Conservation (phyloP, 2,888 invertebrate species). For the Drosophila mettleri region DNA sequence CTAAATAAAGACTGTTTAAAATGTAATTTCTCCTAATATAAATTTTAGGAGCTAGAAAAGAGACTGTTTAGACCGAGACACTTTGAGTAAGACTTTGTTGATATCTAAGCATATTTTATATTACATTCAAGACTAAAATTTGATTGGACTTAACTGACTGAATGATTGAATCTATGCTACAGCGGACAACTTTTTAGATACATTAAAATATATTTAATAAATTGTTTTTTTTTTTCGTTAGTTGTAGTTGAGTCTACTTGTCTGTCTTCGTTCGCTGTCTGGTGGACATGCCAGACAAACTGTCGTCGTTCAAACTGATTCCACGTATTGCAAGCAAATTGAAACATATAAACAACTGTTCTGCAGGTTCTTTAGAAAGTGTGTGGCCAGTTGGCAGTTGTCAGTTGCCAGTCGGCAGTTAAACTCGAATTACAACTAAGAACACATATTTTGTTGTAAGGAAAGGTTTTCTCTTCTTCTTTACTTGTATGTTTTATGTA, state of each 20-base stretch:
- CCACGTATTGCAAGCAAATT: constrained; percentile 51
- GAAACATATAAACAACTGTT: constrained; percentile 61
- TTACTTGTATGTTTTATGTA: constrained; percentile 20
- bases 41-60: too few relatives aligned
- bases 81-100: too few relatives aligned
- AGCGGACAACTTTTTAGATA: background rate
- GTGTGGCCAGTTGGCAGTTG: constrained; percentile 17
- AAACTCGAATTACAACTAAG: constrained; percentile 60
- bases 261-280: background rate
- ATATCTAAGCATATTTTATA: too few relatives aligned
- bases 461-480: constrained; percentile 30
- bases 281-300: constrained; percentile 33
- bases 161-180: background rate
- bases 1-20: background rate
- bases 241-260: background rate
- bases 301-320: constrained; percentile 51
- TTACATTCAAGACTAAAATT: too few relatives aligned
- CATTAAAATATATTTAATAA: too few relatives aligned
- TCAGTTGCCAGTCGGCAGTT: constrained; percentile 20
- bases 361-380: constrained; percentile 59
- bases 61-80: too few relatives aligned
- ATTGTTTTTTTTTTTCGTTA: too few relatives aligned
- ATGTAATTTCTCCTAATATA: too few relatives aligned
- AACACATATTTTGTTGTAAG: constrained; percentile 34
- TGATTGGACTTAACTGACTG: background rate